Evolutionary conservation across 2,113 vertebrate species (phyloP), one percentile per base, ranked within the genome.

Genomic region (Chroicocephalus ridibundus): DNA sequence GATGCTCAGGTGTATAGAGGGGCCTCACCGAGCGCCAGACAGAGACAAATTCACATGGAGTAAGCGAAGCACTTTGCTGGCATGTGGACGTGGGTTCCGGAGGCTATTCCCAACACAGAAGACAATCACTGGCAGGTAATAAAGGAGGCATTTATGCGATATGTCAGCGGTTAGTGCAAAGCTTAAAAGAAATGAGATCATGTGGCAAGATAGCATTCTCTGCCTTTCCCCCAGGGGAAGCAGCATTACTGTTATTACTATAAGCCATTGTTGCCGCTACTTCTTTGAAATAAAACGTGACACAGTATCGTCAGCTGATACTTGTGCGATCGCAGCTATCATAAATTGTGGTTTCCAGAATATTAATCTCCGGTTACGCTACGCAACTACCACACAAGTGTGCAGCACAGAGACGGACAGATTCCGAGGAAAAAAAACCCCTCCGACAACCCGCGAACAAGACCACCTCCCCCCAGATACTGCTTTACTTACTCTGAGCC

Each of bases 101-200:
- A 96, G 98, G 93, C 96, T 95, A 86, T 98, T 98, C 97, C 98
- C 98, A 83, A 94, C 98, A 98, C 98, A 98, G 98, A 98, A 98
- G 98, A 98, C 98, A 97, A 99, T 98, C 98, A 95, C 98, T 98
- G 98, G 98, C 98, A 98, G 98, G 97, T 96, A 98, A 99, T 99
- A 98, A 99, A 99, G 99, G 98, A 98, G 98, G 98, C 97, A 96
- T 99, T 99, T 99, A 98, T 99, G 98, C 62, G 97, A 98, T 98
- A 98, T 98, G 98, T 99, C 98, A 98, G 98, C 98, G 69, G 98
- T 98, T 98, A 98, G 98, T 91, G 98, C 97, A 91, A 97, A 98
- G 98, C 98, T 98, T 98, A 98, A 98, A 98, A 98, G 98, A 98
- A 98, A 97, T 96, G 98, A 99, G 99, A 99, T 99, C 98, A 96